Evolutionary conservation across 2,888 invertebrate genomes (phyloP).

Genomic region (Oscheius sp.): DNA sequence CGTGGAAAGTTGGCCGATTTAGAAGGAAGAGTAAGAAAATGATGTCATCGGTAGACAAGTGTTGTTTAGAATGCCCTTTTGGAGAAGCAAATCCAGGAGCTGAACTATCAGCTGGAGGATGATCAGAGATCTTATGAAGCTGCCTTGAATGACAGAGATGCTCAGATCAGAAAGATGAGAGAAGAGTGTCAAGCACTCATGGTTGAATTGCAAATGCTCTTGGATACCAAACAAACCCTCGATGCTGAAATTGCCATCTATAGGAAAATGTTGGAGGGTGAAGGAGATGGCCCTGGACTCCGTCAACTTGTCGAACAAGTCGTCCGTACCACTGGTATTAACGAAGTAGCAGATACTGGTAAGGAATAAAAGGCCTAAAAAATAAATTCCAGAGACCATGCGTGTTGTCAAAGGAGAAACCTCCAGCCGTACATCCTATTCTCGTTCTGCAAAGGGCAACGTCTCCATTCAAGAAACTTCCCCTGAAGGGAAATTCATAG

Average conservation of each 20-base stretch:
- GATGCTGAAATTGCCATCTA: conserved; percentile 76
- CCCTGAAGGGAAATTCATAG: conserved; percentile 73
- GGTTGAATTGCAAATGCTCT: conserved; percentile 71
- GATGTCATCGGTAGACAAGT: neutral
- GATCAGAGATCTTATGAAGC: conserved; percentile 72
- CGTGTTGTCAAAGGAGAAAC: conserved; percentile 72
- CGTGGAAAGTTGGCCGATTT: conserved; percentile 73
- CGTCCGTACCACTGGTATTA: conserved; percentile 68
- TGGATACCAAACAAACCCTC: conserved; percentile 74
- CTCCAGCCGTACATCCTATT: conserved; percentile 74
- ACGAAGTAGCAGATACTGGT: conserved; percentile 66
- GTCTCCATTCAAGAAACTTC: conserved; percentile 73
- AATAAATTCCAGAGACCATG: conserved; percentile 59
- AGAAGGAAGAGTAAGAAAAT: conserved; percentile 70
- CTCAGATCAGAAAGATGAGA: conserved; percentile 71
- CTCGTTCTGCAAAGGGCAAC: conserved; percentile 74
- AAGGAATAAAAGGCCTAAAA: neutral
- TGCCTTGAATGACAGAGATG: conserved; percentile 71
- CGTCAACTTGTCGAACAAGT: conserved; percentile 70
- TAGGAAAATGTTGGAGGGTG: conserved; percentile 75
- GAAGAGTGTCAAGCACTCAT: conserved; percentile 72
- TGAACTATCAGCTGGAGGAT: conserved; percentile 73
- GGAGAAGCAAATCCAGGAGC: conserved; percentile 73
- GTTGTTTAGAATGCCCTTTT: conserved; percentile 72
- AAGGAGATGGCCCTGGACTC: conserved; percentile 73